These are phyloP conservation scores for Yponomeuta plumbellus DNA, from an alignment of 2,888 invertebrate genomes.

Conservation along the genomic window DNA sequence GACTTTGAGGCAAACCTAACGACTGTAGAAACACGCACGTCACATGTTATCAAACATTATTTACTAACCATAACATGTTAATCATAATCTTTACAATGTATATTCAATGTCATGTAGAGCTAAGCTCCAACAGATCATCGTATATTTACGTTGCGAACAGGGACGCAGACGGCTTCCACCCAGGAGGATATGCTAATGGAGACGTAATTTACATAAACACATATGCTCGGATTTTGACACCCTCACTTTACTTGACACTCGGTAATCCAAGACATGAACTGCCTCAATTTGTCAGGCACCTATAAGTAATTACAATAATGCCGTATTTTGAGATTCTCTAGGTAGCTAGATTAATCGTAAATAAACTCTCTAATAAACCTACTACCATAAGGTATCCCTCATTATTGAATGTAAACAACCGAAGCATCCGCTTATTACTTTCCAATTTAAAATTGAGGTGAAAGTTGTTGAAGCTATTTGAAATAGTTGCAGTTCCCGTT, in stretches of 20 bases:
- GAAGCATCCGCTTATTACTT: background rate
- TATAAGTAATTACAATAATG: background rate
- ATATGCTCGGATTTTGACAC: slow-evolving; percentile 70
- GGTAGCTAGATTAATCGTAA: too few species aligned
- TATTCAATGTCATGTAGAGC: slow-evolving; percentile 14
- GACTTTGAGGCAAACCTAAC: too few species aligned
- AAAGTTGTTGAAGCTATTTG: background rate
- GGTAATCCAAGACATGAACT: slow-evolving; percentile 60
- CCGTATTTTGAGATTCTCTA: background rate
- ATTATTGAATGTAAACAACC: background rate
- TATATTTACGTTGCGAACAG: slow-evolving; percentile 37
- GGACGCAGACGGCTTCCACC: slow-evolving; percentile 34
- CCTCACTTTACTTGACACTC: slow-evolving; percentile 57
- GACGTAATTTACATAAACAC: slow-evolving; percentile 71
- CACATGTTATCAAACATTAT: too few species aligned
- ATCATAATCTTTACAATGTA: background rate
- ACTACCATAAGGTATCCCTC: too few species aligned
- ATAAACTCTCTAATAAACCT: too few species aligned
- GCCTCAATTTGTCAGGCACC: slow-evolving; percentile 29
- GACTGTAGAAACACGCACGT: too few species aligned
- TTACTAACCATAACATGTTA: too few species aligned
- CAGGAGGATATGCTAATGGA: slow-evolving; percentile 59
- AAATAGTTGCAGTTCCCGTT: background rate
- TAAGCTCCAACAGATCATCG: slow-evolving; percentile 30
- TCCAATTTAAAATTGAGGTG: background rate